Conservation (phyloP, 2,113 vertebrate species). For the Oncorhynchus keta region DNA sequence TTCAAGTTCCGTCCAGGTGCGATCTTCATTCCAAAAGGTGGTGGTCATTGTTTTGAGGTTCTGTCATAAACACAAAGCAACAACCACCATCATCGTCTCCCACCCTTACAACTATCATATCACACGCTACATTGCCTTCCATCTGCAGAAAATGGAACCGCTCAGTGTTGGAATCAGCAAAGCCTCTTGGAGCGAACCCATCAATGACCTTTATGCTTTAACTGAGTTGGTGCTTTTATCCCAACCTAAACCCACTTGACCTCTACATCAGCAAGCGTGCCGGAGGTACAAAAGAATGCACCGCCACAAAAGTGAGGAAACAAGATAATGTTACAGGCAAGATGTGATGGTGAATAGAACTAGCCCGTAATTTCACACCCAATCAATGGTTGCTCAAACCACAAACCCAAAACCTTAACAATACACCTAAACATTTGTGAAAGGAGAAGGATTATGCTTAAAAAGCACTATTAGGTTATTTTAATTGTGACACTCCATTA, state of each 20-base stretch:
- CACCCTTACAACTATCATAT: not conserved
- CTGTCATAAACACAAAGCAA: not conserved
- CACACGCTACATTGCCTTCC: not conserved
- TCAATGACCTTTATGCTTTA: slow-evolving; percentile 52
- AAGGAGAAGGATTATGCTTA: slow-evolving; percentile 45
- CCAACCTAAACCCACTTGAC: slow-evolving; percentile 27
- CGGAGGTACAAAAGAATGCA: slow-evolving; percentile 38
- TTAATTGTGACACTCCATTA: slow-evolving; percentile 41
- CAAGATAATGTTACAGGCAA: not conserved
- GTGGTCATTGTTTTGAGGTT: not conserved
- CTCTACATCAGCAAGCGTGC: slow-evolving; percentile 33
- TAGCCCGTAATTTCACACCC: slow-evolving; percentile 10
- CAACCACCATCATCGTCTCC: not conserved
- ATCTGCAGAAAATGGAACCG: not conserved
- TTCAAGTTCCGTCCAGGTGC: too few species aligned
- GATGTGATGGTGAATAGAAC: slow-evolving; percentile 9
- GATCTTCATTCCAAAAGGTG: too few species aligned
- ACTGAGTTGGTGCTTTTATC: slow-evolving; percentile 42
- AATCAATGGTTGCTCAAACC: slow-evolving; percentile 31
- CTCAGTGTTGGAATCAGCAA: slow-evolving; percentile 37
- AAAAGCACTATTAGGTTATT: slow-evolving; percentile 33
- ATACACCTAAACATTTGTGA: slow-evolving; percentile 44
- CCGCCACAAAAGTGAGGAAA: slow-evolving; percentile 24
- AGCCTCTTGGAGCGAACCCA: slow-evolving; percentile 27
- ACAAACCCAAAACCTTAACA: slow-evolving; percentile 53